These are phyloP conservation scores for Argyra leucocephala DNA, from an alignment of 2,888 invertebrate genomes.

Conservation along the genomic window DNA sequence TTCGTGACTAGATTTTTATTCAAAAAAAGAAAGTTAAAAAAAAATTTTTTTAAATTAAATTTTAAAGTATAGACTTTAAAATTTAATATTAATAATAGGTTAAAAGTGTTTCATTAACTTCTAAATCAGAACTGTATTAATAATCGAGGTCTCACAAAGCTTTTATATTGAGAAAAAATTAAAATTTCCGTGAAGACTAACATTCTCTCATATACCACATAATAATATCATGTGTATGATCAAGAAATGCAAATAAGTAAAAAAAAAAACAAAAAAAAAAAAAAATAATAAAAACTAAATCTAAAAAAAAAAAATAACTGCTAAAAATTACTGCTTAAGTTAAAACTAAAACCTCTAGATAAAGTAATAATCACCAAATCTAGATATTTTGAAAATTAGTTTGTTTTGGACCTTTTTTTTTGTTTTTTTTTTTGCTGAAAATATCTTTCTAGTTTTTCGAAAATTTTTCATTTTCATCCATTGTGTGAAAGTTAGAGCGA, in stretches of 20 bases:
- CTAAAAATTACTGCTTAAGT: too few species aligned
- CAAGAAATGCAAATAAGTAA: not conserved
- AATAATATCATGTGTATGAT: not conserved
- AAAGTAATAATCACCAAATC: too few species aligned
- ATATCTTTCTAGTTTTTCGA: too few species aligned
- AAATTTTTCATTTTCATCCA: too few species aligned
- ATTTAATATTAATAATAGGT: not conserved
- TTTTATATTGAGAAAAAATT: conserved; percentile 6
- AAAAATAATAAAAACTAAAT: not conserved
- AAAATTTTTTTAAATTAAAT: not conserved
- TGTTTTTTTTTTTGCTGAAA: too few species aligned
- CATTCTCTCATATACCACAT: not conserved
- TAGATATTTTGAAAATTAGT: too few species aligned
- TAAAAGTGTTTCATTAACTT: not conserved
- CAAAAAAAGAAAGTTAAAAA: too few species aligned
- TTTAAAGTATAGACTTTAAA: not conserved
- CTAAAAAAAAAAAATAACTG: not conserved
- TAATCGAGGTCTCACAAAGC: not conserved
- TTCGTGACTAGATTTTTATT: not conserved
- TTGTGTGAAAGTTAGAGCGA: too few species aligned
- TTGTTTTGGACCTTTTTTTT: too few species aligned
- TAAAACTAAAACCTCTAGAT: too few species aligned
- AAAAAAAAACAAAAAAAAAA: not conserved
- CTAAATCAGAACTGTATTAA: conserved; percentile 4
- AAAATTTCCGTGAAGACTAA: not conserved